A percentile compares a stretch with the other conserved stretches of the same genome.
Conservation (phyloP, 1,140 invertebrate genomes). For the Drosophila pruinosa region DNA sequence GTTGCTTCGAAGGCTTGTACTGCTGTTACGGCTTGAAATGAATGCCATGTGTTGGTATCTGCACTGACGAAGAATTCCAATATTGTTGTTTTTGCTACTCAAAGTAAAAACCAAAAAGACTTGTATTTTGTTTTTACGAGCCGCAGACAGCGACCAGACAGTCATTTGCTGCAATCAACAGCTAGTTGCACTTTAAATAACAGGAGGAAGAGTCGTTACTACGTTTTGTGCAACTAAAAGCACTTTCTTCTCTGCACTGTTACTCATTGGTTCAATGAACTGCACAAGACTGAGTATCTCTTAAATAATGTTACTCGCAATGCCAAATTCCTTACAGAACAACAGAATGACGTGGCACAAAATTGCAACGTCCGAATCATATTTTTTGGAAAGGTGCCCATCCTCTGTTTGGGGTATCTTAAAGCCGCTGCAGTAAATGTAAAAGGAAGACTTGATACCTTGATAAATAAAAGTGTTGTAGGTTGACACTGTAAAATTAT, state of each 20-base stretch:
- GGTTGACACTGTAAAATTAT: too few species aligned
- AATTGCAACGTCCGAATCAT: not conserved
- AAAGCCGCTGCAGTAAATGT: not conserved
- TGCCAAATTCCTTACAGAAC: not conserved
- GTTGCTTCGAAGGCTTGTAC: slow-evolving; percentile 7
- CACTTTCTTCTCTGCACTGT: not conserved
- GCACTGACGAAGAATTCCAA: slow-evolving; percentile 47
- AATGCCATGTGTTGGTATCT: slow-evolving; percentile 60
- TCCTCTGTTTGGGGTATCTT: not conserved
- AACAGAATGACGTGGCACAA: slow-evolving; percentile 1
- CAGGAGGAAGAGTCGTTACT: not conserved
- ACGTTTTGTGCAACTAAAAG: not conserved
- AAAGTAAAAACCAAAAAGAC: slow-evolving; percentile 24
- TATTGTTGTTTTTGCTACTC: slow-evolving; percentile 38
- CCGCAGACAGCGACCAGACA: slow-evolving; percentile 47
- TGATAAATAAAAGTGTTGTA: not conserved
- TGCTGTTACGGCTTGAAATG: slow-evolving; percentile 24
- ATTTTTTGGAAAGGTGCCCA: not conserved
- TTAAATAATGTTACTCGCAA: slow-evolving; percentile 2
- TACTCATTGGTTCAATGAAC: not conserved
- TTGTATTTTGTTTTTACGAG: slow-evolving; percentile 18
- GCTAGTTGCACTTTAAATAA: not conserved
- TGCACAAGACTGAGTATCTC: not conserved
- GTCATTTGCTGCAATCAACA: not conserved
- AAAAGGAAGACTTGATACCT: not conserved